Percentiles rank a stretch among this genome's conserved stretches.
Conservation (phyloP, 2,888 invertebrate species). For the Aelia acuminata region DNA sequence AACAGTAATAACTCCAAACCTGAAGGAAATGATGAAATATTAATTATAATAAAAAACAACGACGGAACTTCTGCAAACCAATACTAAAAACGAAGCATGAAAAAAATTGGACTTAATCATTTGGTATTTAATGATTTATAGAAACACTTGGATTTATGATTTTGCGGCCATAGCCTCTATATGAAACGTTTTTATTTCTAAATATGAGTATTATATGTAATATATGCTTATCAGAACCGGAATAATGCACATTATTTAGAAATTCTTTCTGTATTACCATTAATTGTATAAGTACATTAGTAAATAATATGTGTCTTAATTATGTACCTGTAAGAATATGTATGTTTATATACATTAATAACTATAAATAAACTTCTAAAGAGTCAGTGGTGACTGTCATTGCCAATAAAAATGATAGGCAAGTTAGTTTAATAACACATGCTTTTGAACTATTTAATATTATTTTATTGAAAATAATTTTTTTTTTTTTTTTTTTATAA, state of each 20-base stretch:
- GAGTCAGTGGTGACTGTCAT: background rate
- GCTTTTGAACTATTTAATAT: background rate
- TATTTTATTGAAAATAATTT: background rate
- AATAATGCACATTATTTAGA: background rate
- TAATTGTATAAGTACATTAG: background rate
- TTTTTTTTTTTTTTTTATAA: background rate
- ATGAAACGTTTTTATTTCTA: background rate
- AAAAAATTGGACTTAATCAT: no score
- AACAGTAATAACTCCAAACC: no score
- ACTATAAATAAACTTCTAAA: background rate
- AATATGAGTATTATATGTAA: background rate
- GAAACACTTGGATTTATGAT: background rate
- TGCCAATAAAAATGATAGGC: slow-evolving; percentile 4
- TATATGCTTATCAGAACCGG: background rate
- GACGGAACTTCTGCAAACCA: no score
- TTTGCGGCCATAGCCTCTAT: background rate
- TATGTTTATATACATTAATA: slow-evolving; percentile 37
- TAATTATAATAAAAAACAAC: no score
- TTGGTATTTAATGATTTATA: no score
- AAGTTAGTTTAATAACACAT: background rate
- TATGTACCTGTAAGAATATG: slow-evolving; percentile 44
- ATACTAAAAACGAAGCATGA: no score
- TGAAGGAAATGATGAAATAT: no score
- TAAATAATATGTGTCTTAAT: slow-evolving; percentile 44
- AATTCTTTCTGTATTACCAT: background rate